Evolutionary conservation across 2,888 invertebrate species (phyloP), one percentile per base, ranked within the genome.

Genomic region (Liopterus haemorrhoidalis): DNA sequence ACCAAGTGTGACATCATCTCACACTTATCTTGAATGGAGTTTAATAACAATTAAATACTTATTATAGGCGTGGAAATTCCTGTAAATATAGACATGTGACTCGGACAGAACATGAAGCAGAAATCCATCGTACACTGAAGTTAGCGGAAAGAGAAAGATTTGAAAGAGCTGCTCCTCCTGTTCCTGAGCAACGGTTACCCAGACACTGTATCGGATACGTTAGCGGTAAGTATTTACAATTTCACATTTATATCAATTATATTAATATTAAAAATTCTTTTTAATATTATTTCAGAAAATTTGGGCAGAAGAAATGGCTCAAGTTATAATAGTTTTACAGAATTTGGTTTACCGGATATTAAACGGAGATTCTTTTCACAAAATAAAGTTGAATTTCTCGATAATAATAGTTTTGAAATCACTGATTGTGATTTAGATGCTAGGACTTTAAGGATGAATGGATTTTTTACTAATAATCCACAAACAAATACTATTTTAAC

Each of bases 41-140:
- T n/a, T n/a, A n/a, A n/a, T n/a, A n/a, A n/a, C n/a, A 21, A 19
- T 24, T 36, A 5, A 27, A 11, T 18, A 16, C 11, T 14, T 28
- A 35, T 32, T 37, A 27, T 18, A 58, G 59, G 41, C 54, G 67
- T 37, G 46, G 55, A 3, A n/a, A n/a, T n/a, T 57, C 59, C 20
- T 69, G 69, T 49, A 69, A 68, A 54, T 69, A 64, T 49, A 56
- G 68, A 8, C 68, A 69, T 46, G 52, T 68, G 19, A 65, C 63
- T 5, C 64, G 61, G 48, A 63, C 66, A 37, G 67, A 68, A 35
- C 68, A 68, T 46, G 67, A 69, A 24, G 58, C 62, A 5, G 68
- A 69, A 56, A 65, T 69, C 28, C 44, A 44, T 16, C 44, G 50
- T 2, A 19, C 41, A 9, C 22, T 50, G 12, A 50, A 50, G 22